Evolutionary conservation across 2,113 vertebrate species (phyloP), one percentile per base, ranked within the genome.

Genomic region (Barbus barbus): DNA sequence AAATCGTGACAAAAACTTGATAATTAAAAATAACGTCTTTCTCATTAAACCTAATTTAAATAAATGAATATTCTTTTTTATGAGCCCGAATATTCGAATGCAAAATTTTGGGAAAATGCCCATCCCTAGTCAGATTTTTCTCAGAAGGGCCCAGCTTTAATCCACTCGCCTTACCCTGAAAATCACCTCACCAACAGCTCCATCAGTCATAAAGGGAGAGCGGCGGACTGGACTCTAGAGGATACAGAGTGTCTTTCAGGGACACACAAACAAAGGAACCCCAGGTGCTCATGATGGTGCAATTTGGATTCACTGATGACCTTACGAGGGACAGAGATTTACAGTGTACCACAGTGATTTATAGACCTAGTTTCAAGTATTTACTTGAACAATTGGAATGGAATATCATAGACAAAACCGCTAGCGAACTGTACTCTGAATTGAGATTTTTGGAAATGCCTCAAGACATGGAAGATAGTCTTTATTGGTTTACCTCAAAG

Each of bases 81-180:
- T n/a, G n/a, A n/a, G n/a, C n/a, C n/a, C n/a, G n/a, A n/a, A n/a
- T n/a, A n/a, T n/a, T n/a, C n/a, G n/a, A n/a, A n/a, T n/a, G n/a
- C n/a, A n/a, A n/a, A n/a, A n/a, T n/a, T n/a, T n/a, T n/a, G n/a
- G n/a, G n/a, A n/a, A n/a, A n/a, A n/a, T n/a, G n/a, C n/a, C n/a
- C n/a, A n/a, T n/a, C n/a, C n/a, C 33, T 36, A 24, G 65, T 41
- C 41, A n/a, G 31, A 33, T 71, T 44, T 58, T 36, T 82, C 58
- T 61, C 84, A 71, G 79, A 72, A 76, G 84, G 60, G 48, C 69
- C 65, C 26, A 38, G 24, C 31, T 80, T 63, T 76, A 86, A 86
- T 86, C 84, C 80, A 85, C 60, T 67, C 14, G 56, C 53, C 41
- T 84, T 53, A 85, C 53, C 53, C 67, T 56, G 46, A 48, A 26